phyloP scores from a whole-genome alignment of 2,797 vertebrate species.

The Gastrophryne carolinensis region DNA sequence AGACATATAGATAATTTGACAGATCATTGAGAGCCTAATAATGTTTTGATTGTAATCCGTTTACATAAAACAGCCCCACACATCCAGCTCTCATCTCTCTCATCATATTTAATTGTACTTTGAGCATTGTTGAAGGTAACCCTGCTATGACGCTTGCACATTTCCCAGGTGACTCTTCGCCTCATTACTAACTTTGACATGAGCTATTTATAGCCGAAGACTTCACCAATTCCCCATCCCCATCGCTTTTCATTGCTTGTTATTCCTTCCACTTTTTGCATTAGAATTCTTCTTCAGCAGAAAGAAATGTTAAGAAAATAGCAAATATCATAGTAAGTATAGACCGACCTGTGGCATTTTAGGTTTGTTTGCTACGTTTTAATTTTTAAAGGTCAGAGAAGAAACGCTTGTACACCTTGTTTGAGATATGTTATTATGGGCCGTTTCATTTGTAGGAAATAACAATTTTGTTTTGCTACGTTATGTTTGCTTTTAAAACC shows the following conservation, averaged over 20 bases:
- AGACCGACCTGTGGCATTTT: slow-evolving; percentile 19
- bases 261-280: neutral
- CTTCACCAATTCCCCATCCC: slow-evolving; percentile 11
- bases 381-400: slow-evolving; percentile 19
- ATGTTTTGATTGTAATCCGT: too few species aligned
- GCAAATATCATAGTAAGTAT: slow-evolving; percentile 6
- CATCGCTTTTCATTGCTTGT: slow-evolving; percentile 15
- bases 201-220: slow-evolving; percentile 26
- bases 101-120: neutral
- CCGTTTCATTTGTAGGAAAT: neutral
- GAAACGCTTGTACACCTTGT: neutral
- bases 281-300: neutral
- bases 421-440: neutral
- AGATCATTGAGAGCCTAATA: too few species aligned
- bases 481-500: neutral
- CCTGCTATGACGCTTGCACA: neutral
- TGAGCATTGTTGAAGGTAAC: slow-evolving; percentile 14
- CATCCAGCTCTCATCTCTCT: neutral
- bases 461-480: neutral
- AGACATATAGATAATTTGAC: too few species aligned
- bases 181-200: slow-evolving; percentile 39
- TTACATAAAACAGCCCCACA: too few species aligned
- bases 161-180: neutral
- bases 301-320: neutral
- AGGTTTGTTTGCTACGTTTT: neutral